Percentiles rank a stretch among this genome's conserved stretches.
These are phyloP conservation scores for Eumacrocentrus americanus DNA, from an alignment of 2,888 invertebrate species.

Conservation along the genomic window DNA sequence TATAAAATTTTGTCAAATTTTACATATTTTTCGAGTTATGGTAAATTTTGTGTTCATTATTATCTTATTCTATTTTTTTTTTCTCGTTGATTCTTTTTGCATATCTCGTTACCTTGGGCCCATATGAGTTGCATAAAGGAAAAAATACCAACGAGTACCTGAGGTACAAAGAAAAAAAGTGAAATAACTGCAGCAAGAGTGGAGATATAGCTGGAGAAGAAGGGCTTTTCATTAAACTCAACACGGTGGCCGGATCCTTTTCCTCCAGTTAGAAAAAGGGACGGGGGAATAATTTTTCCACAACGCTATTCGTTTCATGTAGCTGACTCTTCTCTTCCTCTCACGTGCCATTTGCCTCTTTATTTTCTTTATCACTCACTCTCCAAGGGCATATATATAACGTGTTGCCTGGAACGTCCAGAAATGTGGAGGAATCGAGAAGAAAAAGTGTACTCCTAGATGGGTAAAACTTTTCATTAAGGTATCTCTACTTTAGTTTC, in stretches of 20 bases:
- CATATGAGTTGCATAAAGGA: not conserved
- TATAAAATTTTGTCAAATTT: too few species aligned
- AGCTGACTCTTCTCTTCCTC: constrained; percentile 8
- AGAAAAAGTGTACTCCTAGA: not conserved
- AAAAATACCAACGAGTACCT: too few species aligned
- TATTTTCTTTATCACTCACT: constrained; percentile 21
- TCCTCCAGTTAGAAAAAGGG: constrained; percentile 1
- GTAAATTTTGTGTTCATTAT: too few species aligned
- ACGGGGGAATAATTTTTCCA: constrained; percentile 18
- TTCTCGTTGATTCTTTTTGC: too few species aligned
- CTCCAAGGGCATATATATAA: constrained; percentile 4
- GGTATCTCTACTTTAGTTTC: not conserved
- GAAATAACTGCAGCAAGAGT: not conserved
- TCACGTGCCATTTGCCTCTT: constrained; percentile 4
- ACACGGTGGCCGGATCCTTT: constrained; percentile 12
- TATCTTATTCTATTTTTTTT: too few species aligned
- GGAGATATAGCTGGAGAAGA: not conserved
- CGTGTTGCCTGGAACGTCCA: not conserved
- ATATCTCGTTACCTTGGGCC: too few species aligned
- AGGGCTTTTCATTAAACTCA: constrained; percentile 20
- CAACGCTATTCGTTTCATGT: constrained; percentile 20
- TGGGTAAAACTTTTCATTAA: constrained; percentile 10
- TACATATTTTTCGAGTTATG: too few species aligned
- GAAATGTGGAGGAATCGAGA: not conserved
- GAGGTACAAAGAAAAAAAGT: not conserved